These are phyloP conservation scores for Caradrina clavipalpis DNA, from an alignment of 2,888 invertebrate species.

Conservation along the genomic window DNA sequence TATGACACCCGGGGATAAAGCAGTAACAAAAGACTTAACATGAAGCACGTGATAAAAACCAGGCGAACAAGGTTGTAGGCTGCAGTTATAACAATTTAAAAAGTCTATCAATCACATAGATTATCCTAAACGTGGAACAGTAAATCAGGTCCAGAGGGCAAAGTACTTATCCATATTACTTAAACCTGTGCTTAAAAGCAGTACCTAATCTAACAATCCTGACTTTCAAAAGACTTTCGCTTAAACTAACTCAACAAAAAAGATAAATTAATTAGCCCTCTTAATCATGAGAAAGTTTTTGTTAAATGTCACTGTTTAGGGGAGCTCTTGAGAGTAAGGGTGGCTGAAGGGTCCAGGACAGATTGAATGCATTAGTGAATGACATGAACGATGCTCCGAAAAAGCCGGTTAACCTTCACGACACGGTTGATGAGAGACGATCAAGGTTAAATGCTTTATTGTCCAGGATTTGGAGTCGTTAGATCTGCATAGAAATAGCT, in stretches of 20 bases:
- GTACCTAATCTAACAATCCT: background rate
- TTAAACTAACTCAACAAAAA: conserved; percentile 14
- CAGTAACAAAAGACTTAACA: too few species aligned
- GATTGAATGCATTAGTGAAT: conserved; percentile 52
- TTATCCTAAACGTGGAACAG: too few species aligned
- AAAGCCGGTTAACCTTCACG: conserved; percentile 25
- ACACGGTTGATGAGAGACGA: conserved; percentile 10
- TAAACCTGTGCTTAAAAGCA: background rate
- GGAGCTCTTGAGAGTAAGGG: conserved; percentile 2
- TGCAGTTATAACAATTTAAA: too few species aligned
- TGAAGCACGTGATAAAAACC: too few species aligned
- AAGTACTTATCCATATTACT: background rate
- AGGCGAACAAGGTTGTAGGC: too few species aligned
- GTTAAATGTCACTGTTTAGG: conserved; percentile 23
- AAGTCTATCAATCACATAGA: too few species aligned
- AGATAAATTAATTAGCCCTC: conserved; percentile 26
- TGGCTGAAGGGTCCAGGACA: conserved; percentile 10
- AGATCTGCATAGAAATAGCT: too few species aligned
- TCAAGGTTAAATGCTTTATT: conserved; percentile 25
- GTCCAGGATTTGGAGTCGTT: background rate
- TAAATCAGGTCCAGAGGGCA: too few species aligned
- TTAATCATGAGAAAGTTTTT: conserved; percentile 28
- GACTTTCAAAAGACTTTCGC: conserved; percentile 5
- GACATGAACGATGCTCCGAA: conserved; percentile 38
- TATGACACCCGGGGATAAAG: too few species aligned